Conservation (phyloP, 2,888 invertebrate species). For the Eilema caniola region DNA sequence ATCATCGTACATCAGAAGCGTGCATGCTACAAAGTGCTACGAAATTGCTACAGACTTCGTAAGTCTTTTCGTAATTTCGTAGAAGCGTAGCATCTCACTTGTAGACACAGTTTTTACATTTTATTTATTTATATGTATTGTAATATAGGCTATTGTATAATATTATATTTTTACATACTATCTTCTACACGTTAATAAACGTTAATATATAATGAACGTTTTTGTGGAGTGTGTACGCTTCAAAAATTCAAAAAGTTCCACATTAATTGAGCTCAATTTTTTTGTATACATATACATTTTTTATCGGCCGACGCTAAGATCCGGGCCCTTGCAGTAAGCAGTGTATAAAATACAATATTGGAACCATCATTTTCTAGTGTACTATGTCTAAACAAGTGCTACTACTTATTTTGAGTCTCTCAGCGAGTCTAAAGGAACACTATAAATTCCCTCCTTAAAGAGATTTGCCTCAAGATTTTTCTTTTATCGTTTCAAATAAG, state of each 20-base stretch:
- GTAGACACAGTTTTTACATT: background rate
- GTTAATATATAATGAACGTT: too few relatives aligned
- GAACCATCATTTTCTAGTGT: conserved; percentile 26
- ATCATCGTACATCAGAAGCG: background rate
- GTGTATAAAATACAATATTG: background rate
- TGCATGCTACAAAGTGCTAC: conserved; percentile 1
- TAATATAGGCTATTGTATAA: background rate
- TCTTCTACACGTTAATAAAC: too few relatives aligned
- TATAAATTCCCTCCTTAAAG: conserved; percentile 52
- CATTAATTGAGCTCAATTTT: too few relatives aligned
- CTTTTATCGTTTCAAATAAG: conserved; percentile 49
- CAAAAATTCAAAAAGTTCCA: too few relatives aligned
- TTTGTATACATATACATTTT: too few relatives aligned
- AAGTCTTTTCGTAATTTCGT: background rate
- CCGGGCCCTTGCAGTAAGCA: too few relatives aligned
- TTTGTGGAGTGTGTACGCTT: too few relatives aligned
- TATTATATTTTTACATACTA: too few relatives aligned
- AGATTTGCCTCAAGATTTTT: conserved; percentile 48
- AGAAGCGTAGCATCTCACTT: background rate
- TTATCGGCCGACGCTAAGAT: too few relatives aligned
- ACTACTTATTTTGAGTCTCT: conserved; percentile 53
- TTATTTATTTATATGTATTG: background rate
- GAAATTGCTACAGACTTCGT: background rate
- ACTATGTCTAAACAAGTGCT: conserved; percentile 34
- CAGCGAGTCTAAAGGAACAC: conserved; percentile 55